Conservation (phyloP, 2,888 invertebrate genomes). For the Caenorhabditis zanzibari region DNA sequence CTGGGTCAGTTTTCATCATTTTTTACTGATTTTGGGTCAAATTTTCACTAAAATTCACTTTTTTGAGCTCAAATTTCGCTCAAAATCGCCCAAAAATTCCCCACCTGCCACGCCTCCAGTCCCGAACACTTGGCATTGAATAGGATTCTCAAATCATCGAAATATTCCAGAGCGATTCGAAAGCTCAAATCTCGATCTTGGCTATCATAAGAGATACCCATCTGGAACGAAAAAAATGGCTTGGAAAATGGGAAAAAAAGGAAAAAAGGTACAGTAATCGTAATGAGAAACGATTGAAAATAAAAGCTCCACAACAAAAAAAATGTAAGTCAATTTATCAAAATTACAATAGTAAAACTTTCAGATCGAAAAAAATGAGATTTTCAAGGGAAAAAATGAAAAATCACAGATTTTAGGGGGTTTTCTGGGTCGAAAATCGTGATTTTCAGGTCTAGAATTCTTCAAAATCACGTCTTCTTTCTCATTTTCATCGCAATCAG, state of each 20-base stretch:
- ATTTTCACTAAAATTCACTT: background rate
- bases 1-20: too few relatives aligned
- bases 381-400: background rate
- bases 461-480: slow-evolving; percentile 60
- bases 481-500: slow-evolving; percentile 69
- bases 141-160: slow-evolving; percentile 73
- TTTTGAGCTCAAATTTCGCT: background rate
- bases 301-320: too few relatives aligned
- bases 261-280: too few relatives aligned
- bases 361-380: slow-evolving; percentile 1
- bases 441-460: background rate
- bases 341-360: background rate
- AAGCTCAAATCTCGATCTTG: slow-evolving; percentile 59
- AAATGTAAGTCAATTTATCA: slow-evolving; percentile 7
- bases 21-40: too few relatives aligned
- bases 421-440: background rate
- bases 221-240: slow-evolving; percentile 11
- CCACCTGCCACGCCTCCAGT: slow-evolving; percentile 80
- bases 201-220: slow-evolving; percentile 43
- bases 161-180: slow-evolving; percentile 72
- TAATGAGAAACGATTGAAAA: too few relatives aligned
- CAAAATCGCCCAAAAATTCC: background rate
- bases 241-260: background rate
- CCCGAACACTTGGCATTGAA: slow-evolving; percentile 77
- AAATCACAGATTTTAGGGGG: too few relatives aligned